Evolutionary conservation across 2,797 vertebrate genomes (phyloP).

Genomic region (Chrysocyon brachyurus): DNA sequence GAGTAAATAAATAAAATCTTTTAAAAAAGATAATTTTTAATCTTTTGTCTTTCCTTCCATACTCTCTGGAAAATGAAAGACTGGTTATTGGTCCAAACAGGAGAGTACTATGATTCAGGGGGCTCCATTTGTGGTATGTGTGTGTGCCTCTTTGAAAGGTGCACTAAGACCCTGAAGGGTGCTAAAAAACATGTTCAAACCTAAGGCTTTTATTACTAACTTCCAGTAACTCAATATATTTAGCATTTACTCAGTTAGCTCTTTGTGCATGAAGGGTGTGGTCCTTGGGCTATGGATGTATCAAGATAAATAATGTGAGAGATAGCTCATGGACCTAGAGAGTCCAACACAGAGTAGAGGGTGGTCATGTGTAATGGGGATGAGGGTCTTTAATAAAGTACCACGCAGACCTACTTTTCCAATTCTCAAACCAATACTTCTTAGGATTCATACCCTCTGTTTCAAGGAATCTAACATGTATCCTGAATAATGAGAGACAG

Average conservation of each 20-base stretch:
- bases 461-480: background rate
- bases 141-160: background rate
- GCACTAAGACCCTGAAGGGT: background rate
- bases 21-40: too few species aligned
- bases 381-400: background rate
- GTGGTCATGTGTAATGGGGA: fast-evolving
- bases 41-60: background rate
- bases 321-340: background rate
- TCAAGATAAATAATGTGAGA: background rate
- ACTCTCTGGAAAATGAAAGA: background rate
- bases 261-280: background rate
- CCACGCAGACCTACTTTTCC: background rate
- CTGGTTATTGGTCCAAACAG: background rate
- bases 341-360: background rate
- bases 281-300: background rate
- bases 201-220: background rate
- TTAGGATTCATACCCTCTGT: too few species aligned
- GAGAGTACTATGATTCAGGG: too few species aligned
- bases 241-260: background rate
- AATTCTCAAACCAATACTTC: background rate
- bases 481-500: background rate
- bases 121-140: background rate
- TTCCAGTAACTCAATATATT: conserved; percentile 9
- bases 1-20: too few species aligned
- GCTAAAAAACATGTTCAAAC: background rate